A percentile compares a stretch with the other conserved stretches of the same genome.
Evolutionary conservation across 2,888 invertebrate genomes (phyloP).

Genomic region (Hybos culiciformis): DNA sequence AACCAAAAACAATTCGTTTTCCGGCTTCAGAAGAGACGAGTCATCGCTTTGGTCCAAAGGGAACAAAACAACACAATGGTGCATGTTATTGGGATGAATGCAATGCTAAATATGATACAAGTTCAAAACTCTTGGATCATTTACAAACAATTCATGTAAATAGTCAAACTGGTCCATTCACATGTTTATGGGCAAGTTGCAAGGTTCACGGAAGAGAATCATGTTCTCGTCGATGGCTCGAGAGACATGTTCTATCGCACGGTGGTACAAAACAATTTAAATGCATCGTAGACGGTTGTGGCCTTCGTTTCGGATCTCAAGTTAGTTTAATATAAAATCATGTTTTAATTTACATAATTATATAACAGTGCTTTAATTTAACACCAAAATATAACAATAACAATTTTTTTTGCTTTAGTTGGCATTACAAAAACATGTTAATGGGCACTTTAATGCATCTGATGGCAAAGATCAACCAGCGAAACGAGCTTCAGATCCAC

Average conservation of each 20-base stretch:
- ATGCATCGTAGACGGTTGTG: slow-evolving; percentile 91
- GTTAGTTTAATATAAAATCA: slow-evolving; percentile 38
- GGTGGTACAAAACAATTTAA: slow-evolving; percentile 88
- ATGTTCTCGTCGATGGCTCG: slow-evolving; percentile 85
- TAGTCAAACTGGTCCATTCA: slow-evolving; percentile 72
- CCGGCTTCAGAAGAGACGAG: slow-evolving; percentile 42
- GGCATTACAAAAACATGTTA: slow-evolving; percentile 82
- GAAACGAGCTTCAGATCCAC: slow-evolving; percentile 61
- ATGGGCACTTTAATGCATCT: slow-evolving; percentile 69
- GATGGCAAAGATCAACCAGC: slow-evolving; percentile 38
- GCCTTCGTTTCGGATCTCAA: slow-evolving; percentile 74
- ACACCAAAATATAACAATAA: not conserved
- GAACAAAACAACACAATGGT: slow-evolving; percentile 37
- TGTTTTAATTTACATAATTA: not conserved
- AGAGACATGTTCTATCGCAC: slow-evolving; percentile 81
- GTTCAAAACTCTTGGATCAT: slow-evolving; percentile 72
- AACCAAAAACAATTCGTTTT: slow-evolving; percentile 69
- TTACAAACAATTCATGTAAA: slow-evolving; percentile 77
- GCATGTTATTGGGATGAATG: slow-evolving; percentile 76
- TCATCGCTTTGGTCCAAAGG: slow-evolving; percentile 30
- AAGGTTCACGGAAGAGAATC: slow-evolving; percentile 88
- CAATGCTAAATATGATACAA: slow-evolving; percentile 61
- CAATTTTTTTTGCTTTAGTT: slow-evolving; percentile 20
- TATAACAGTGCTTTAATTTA: not conserved
- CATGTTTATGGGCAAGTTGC: slow-evolving; percentile 87